These are phyloP conservation scores for Chaetodon auriga DNA, from an alignment of 2,113 vertebrate genomes.

Conservation along the genomic window DNA sequence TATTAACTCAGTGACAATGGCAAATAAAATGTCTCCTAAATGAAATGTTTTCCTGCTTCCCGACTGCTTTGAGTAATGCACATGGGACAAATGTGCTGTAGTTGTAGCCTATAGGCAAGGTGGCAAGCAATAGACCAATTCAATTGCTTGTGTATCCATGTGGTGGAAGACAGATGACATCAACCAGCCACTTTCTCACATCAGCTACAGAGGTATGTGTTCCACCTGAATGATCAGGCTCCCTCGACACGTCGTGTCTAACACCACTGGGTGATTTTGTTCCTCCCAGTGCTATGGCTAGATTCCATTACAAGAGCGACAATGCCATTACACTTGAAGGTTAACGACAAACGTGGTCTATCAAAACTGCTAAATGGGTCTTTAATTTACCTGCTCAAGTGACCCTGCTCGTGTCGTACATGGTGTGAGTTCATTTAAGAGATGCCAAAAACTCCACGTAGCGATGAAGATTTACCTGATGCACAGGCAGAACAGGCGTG, in stretches of 20 bases:
- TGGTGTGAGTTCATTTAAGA: conserved; percentile 19
- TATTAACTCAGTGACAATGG: neutral
- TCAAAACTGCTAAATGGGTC: conserved; percentile 42
- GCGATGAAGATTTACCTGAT: neutral
- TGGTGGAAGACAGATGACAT: conserved; percentile 41
- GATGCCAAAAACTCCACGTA: neutral
- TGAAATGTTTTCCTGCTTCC: conserved; percentile 10
- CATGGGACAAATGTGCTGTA: conserved; percentile 16
- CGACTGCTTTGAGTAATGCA: neutral
- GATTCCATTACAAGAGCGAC: conserved; percentile 57
- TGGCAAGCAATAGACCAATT: conserved; percentile 20
- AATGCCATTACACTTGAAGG: conserved; percentile 53
- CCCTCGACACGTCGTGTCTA: conserved; percentile 27
- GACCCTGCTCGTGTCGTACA: conserved; percentile 11
- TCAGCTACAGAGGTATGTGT: conserved; percentile 28
- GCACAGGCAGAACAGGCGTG: neutral
- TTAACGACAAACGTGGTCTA: conserved; percentile 39
- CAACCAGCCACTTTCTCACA: conserved; percentile 11
- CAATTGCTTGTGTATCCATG: conserved; percentile 27
- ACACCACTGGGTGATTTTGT: conserved; percentile 44
- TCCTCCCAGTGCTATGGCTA: conserved; percentile 8
- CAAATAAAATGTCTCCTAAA: neutral
- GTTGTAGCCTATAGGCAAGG: conserved; percentile 26
- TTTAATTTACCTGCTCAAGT: conserved; percentile 52
- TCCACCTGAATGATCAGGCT: conserved; percentile 23